Evolutionary conservation across 2,113 vertebrate genomes (phyloP).

Genomic region (Cheilinus undulatus): DNA sequence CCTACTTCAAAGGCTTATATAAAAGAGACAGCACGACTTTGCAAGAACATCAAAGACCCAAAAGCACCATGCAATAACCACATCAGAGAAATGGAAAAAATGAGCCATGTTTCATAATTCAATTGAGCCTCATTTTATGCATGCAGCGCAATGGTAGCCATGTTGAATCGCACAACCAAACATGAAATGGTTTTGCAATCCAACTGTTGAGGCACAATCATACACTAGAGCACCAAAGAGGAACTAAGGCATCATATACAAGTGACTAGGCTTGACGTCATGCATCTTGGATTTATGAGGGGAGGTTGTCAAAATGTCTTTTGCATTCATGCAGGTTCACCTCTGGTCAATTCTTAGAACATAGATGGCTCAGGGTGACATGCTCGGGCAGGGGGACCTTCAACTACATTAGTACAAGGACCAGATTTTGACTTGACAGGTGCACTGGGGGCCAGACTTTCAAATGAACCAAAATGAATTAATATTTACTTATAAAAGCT

Average conservation of each 20-base stretch:
- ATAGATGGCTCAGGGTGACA: no score
- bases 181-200: constrained; percentile 17
- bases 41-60: constrained; percentile 74
- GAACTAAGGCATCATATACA: neutral
- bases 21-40: constrained; percentile 66
- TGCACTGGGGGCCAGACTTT: no score
- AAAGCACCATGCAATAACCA: constrained; percentile 69
- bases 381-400: no score
- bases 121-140: constrained; percentile 20
- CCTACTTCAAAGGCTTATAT: constrained; percentile 70
- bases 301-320: no score
- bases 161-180: constrained; percentile 13
- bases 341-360: neutral
- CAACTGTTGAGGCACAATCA: neutral
- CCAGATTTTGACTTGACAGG: no score
- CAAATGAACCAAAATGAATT: no score
- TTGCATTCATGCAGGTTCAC: neutral
- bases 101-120: constrained; percentile 52
- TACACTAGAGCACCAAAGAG: neutral
- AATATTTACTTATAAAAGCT: no score
- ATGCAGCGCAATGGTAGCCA: constrained; percentile 16
- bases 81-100: constrained; percentile 55
- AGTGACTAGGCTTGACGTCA: neutral
- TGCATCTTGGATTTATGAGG: neutral
- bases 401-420: no score